These are phyloP conservation scores for Dryoscopus gambensis DNA, from an alignment of 2,113 vertebrate species.

Conservation along the genomic window DNA sequence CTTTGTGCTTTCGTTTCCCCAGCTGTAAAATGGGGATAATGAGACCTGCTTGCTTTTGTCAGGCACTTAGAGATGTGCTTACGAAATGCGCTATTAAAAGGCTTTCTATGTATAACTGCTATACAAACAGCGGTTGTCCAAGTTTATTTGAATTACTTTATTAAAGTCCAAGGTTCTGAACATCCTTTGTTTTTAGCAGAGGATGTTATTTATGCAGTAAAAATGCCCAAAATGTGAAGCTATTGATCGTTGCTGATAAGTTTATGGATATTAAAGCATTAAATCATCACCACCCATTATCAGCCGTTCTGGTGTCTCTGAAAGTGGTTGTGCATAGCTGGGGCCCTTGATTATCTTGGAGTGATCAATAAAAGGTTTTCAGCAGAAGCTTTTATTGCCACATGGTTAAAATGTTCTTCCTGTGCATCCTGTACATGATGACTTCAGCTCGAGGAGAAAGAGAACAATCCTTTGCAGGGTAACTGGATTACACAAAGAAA, in stretches of 20 bases:
- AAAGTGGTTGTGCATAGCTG: not conserved
- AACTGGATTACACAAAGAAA: not conserved
- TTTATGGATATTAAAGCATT: slow-evolving; percentile 55
- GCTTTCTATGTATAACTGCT: slow-evolving; percentile 50
- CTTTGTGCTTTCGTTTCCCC: slow-evolving; percentile 45
- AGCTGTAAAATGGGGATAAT: slow-evolving; percentile 37
- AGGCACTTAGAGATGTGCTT: slow-evolving; percentile 29
- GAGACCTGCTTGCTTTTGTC: slow-evolving; percentile 52
- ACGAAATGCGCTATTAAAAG: slow-evolving; percentile 38
- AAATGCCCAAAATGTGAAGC: slow-evolving; percentile 33
- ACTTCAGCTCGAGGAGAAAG: not conserved
- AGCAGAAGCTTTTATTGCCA: slow-evolving; percentile 50
- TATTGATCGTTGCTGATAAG: slow-evolving; percentile 52
- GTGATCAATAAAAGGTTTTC: slow-evolving; percentile 57
- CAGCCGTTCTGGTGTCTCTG: not conserved
- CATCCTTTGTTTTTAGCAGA: slow-evolving; percentile 53
- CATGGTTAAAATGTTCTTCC: slow-evolving; percentile 35
- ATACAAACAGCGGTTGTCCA: slow-evolving; percentile 38
- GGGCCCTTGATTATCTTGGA: not conserved
- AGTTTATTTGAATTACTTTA: slow-evolving; percentile 51
- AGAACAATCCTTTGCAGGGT: not conserved
- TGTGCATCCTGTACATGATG: not conserved
- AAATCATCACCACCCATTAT: slow-evolving; percentile 28
- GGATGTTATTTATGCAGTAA: slow-evolving; percentile 47
- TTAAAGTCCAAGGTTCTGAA: not conserved